Evolutionary conservation across 1,140 invertebrate species (phyloP), one percentile per base, ranked within the genome.

Genomic region (Drosophila novamexicana): DNA sequence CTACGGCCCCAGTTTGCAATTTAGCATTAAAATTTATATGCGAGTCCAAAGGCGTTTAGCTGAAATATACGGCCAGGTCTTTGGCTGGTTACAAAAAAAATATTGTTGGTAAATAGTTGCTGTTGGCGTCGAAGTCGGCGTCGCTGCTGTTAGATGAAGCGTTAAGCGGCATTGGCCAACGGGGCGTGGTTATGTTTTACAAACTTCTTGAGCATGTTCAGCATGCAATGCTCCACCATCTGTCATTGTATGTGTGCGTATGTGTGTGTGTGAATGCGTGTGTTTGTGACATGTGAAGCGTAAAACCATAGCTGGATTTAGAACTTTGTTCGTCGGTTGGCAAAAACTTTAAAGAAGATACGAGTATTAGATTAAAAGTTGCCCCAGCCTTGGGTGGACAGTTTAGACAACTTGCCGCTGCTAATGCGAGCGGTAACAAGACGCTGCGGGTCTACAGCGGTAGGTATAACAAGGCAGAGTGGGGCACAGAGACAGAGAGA

Each of bases 261-360:
- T 74, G 68, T 50, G 61, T 57, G 50, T 54, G 64, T 56, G 65
- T 52, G 44, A 37, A 53, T 62, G 65, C 74, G 62, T 85, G 71
- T 85, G 81, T 75, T 74, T 83, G 83, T 76, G 83, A 86, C 84
- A 88, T 88, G 83, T 88, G 83, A 88, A 88, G 84, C 83, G 83
- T 88, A 88, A 88, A 88, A 88, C 83, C 83, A 83, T 83, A 77
- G 84, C 77, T 89, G 84, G 84, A 88, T 88, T 88, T 88, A 89
- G 84, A 88, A 88, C 76, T 89, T 89, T 88, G 84, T 88, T 64
- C 75, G 74, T 85, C 42, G 74, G 66, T 71, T 71, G 81, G 81
- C 42, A 70, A 37, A 67, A 74, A 77, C 54, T 58, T 71, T 47
- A 63, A 62, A 78, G 62, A 75, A 67, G 57, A 80, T 70, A 62